phyloP scores from a whole-genome alignment of 1,140 invertebrate species.

The Zaprionus lachaisei region DNA sequence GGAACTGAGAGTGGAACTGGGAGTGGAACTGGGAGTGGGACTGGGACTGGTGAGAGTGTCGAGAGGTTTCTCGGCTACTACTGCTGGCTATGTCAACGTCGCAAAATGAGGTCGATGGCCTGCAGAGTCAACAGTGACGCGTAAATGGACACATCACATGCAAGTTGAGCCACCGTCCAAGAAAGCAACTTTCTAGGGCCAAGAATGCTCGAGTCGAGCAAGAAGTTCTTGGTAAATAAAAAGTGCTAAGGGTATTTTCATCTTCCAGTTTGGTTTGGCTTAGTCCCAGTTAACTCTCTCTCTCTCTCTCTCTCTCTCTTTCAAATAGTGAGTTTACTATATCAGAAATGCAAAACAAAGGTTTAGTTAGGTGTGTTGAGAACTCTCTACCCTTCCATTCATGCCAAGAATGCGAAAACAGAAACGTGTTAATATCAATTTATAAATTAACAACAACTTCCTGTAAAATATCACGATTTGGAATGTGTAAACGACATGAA shows the following conservation, averaged over 20 bases:
- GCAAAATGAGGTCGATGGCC: conserved; percentile 1
- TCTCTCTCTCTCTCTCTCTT: background rate
- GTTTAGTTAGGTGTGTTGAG: background rate
- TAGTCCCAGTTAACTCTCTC: too few relatives aligned
- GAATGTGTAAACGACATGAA: background rate
- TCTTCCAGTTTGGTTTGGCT: too few relatives aligned
- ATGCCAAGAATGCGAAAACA: background rate
- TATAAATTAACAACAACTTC: background rate
- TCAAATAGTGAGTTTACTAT: background rate
- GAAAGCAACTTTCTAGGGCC: background rate
- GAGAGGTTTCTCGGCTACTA: background rate
- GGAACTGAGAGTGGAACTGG: background rate
- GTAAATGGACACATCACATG: conserved; percentile 2
- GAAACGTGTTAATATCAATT: background rate
- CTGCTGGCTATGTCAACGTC: background rate
- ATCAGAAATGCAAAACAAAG: background rate
- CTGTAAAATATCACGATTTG: background rate
- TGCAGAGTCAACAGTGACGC: background rate
- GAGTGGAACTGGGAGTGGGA: too few relatives aligned
- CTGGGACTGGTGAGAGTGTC: background rate
- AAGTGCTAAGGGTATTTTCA: background rate
- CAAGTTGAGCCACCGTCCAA: background rate
- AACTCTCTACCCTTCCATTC: background rate
- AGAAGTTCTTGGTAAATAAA: conserved; percentile 6
- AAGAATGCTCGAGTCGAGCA: background rate